Conservation (phyloP, 2,797 vertebrate species). For the Pygocentrus nattereri region DNA sequence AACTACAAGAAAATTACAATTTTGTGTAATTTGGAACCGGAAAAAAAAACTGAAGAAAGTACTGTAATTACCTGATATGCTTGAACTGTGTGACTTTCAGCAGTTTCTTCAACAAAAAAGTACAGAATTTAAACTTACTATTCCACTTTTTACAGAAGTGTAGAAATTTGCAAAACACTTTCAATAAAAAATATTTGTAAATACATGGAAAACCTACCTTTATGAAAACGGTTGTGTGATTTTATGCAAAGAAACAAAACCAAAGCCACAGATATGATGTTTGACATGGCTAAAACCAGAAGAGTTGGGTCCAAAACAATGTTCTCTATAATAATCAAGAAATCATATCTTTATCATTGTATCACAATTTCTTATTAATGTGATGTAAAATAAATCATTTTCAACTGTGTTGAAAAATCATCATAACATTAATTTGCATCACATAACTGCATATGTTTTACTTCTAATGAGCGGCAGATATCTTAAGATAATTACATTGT, state of each 20-base stretch:
- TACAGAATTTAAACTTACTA: not conserved
- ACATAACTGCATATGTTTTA: too few relatives aligned
- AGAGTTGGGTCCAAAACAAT: not conserved
- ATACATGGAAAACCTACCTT: too few relatives aligned
- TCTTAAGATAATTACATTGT: too few relatives aligned
- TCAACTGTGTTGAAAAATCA: not conserved
- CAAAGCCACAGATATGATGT: not conserved
- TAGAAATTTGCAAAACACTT: not conserved
- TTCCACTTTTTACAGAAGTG: too few relatives aligned
- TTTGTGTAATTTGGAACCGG: not conserved
- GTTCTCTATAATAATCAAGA: not conserved
- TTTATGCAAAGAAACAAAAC: too few relatives aligned
- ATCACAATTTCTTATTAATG: not conserved
- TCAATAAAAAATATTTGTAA: not conserved
- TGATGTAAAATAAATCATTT: not conserved
- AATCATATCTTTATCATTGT: not conserved
- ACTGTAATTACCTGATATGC: not conserved
- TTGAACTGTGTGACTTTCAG: not conserved
- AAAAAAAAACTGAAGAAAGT: not conserved
- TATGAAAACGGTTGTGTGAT: too few relatives aligned
- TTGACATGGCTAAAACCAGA: not conserved
- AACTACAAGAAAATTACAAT: too few relatives aligned
- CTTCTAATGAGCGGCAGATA: too few relatives aligned
- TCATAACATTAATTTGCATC: not conserved
- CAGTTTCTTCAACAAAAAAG: not conserved